A percentile compares a stretch with the other conserved stretches of the same genome.
These are phyloP conservation scores for Altica lythri DNA, from an alignment of 2,888 invertebrate species.

Conservation along the genomic window DNA sequence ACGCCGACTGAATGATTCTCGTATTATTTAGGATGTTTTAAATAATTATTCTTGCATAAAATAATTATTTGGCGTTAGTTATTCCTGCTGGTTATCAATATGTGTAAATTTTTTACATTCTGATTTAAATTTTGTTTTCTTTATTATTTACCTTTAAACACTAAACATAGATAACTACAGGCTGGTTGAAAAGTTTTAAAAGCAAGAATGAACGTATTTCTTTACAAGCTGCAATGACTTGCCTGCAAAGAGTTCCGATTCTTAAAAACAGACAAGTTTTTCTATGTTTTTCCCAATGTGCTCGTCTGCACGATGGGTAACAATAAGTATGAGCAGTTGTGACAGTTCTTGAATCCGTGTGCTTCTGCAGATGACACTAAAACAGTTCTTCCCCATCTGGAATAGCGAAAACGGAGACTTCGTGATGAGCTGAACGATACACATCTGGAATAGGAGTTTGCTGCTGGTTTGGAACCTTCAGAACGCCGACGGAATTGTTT, in stretches of 20 bases:
- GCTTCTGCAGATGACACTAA: constrained; percentile 77
- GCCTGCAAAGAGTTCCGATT: constrained; percentile 86
- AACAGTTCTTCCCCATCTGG: constrained; percentile 74
- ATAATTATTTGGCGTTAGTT: no score
- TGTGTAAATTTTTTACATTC: no score
- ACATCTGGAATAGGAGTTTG: constrained; percentile 58
- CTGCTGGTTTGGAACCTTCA: constrained; percentile 65
- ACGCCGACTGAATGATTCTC: neutral
- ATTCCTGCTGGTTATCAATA: no score
- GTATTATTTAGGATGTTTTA: no score
- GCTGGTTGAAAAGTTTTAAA: no score
- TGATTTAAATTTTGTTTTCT: no score
- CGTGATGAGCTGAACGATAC: constrained; percentile 65
- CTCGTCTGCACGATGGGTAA: constrained; percentile 84
- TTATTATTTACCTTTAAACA: no score
- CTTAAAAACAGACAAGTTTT: constrained; percentile 89
- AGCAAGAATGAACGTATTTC: no score
- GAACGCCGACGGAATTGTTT: constrained; percentile 64
- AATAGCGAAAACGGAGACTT: constrained; percentile 72
- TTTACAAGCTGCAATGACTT: constrained; percentile 79
- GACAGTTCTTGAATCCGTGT: constrained; percentile 85
- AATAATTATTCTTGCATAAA: no score
- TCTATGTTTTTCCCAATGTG: constrained; percentile 93
- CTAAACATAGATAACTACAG: no score
- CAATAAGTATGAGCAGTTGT: constrained; percentile 96